Evolutionary conservation across 2,888 invertebrate genomes (phyloP).

Genomic region (Macaria notata): DNA sequence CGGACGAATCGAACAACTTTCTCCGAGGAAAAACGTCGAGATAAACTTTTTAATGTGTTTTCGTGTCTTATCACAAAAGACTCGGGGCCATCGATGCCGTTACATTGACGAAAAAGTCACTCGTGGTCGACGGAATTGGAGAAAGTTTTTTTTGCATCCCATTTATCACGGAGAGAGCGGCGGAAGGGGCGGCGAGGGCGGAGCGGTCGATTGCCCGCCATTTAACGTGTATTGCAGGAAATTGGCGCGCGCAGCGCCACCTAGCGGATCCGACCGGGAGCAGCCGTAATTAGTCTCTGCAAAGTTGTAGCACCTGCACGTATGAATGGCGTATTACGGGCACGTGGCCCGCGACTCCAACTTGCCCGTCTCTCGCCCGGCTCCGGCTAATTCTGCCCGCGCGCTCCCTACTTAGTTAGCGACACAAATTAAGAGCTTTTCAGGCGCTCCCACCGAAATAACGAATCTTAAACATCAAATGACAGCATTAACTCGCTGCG

Average conservation of each 20-base stretch:
- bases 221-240: conserved; percentile 63
- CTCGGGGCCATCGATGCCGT: conserved; percentile 31
- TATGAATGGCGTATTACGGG: conserved; percentile 38
- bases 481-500: conserved; percentile 29
- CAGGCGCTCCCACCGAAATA: conserved; percentile 16
- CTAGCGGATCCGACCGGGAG: conserved; percentile 29
- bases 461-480: conserved; percentile 20
- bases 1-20: conserved; percentile 32
- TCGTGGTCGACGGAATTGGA: conserved; percentile 32
- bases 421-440: conserved; percentile 29
- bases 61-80: conserved; percentile 38
- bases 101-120: conserved; percentile 35
- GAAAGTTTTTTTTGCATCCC: conserved; percentile 38
- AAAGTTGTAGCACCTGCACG: conserved; percentile 37
- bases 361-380: conserved; percentile 26
- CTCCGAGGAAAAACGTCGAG: conserved; percentile 28
- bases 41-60: conserved; percentile 40
- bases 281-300: conserved; percentile 50
- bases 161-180: conserved; percentile 38
- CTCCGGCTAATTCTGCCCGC: conserved; percentile 26
- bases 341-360: conserved; percentile 29
- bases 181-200: conserved; percentile 38
- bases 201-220: conserved; percentile 53
- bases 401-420: conserved; percentile 31
- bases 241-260: conserved; percentile 48